Evolutionary conservation across 1,140 invertebrate species (phyloP).

Genomic region (Drosophila persimilis): DNA sequence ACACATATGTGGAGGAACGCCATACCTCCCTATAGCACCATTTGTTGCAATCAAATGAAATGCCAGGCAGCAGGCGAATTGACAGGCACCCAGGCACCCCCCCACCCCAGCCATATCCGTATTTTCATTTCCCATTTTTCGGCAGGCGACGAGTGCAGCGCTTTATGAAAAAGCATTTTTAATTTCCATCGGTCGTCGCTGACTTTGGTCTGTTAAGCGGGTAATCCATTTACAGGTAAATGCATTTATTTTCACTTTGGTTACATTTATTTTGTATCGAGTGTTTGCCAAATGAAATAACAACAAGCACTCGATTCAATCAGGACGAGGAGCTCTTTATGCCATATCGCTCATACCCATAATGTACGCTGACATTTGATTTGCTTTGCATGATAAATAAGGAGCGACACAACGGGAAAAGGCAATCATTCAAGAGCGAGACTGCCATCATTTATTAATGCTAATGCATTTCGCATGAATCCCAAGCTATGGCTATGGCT

Average conservation of each 20-base stretch:
- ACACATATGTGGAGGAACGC: background rate
- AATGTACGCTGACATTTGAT: conserved; percentile 39
- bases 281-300: conserved; percentile 59
- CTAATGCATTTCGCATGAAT: conserved; percentile 77
- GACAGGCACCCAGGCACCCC: conserved; percentile 40
- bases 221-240: conserved; percentile 66
- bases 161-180: conserved; percentile 55
- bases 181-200: conserved; percentile 29
- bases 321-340: conserved; percentile 9
- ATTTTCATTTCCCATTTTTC: conserved; percentile 7
- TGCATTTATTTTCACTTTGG: conserved; percentile 57
- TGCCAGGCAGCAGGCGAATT: conserved; percentile 58
- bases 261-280: conserved; percentile 49
- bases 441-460: conserved; percentile 58
- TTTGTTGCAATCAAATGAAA: conserved; percentile 70
- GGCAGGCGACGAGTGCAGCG: background rate
- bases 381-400: conserved; percentile 25
- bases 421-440: conserved; percentile 35
- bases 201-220: conserved; percentile 56
- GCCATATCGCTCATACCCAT: conserved; percentile 48
- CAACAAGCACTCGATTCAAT: conserved; percentile 28
- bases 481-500: conserved; percentile 12
- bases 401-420: background rate
- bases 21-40: conserved; percentile 40
- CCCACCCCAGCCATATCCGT: background rate